Evolutionary conservation across 1,140 invertebrate species (phyloP), one percentile per base, ranked within the genome.

Genomic region (Wasmannia auropunctata): DNA sequence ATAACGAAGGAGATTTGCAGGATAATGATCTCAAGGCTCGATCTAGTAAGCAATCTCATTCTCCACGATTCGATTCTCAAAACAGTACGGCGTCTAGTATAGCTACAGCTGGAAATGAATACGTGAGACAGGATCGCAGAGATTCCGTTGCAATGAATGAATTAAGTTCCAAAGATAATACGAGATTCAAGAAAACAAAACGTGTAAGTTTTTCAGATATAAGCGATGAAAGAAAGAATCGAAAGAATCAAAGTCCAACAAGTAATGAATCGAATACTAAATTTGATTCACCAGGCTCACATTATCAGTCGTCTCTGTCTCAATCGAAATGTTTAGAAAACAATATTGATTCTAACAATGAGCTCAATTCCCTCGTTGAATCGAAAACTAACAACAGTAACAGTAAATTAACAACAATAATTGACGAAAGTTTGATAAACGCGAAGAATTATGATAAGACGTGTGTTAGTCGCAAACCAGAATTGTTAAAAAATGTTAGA

Each of bases 401-500:
- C 3, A 7, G n/a, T n/a, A n/a, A 63, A 49, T 22, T 34, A 65
- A 25, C 22, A 34, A 5, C n/a, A 79, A 8, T 54, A 54, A 51
- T 19, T 25, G 34, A 56, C 1, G 3, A 63, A 51, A 37, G 16
- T 10, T 25, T 3, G 2, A 79, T 79, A 51, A 77, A 22, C 1
- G 3, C 25, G 19, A 67, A 67, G 4, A 79, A 54, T 65, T 34
- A 6, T 28, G 8, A 16, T 6, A 49, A 51, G 16, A 19, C 7
- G 4, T 14, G 5, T 49, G 10, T n/a, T 11, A 77, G 3, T 67
- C 14, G 10, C 14, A 67, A 51, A 54, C 25, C 43, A n/a, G 19
- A 31, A 63, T 63, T 60, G 31, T 49, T 80, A 25, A 43, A 79
- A 34, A 37, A 67, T 28, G 46, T 43, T 67, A 51, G 10, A 37